Evolutionary conservation across 2,888 invertebrate genomes (phyloP).

Genomic region (Sphinx pinastri): DNA sequence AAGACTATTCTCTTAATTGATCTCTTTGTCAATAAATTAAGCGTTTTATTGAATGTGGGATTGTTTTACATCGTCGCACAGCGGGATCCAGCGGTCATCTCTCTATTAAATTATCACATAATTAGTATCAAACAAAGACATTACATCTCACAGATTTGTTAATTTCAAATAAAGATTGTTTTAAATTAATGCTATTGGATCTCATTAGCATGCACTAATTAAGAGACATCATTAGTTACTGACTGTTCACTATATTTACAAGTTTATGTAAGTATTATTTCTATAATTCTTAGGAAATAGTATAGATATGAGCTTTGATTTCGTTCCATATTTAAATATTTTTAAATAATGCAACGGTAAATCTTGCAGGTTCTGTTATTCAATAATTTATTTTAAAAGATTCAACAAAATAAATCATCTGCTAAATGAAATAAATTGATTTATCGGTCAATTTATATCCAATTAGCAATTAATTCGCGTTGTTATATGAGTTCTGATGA

Average conservation of each 20-base stretch:
- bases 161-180: slow-evolving; percentile 1
- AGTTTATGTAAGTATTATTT: not conserved
- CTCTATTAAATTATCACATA: slow-evolving; percentile 8
- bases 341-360: not conserved
- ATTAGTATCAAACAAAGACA: slow-evolving; percentile 11
- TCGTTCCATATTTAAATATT: not conserved
- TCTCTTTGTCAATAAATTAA: not conserved
- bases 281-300: not conserved
- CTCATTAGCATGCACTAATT: not conserved
- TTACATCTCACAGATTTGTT: not conserved
- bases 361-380: too few species aligned
- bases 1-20: not conserved
- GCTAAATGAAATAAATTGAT: not conserved
- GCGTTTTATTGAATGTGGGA: not conserved
- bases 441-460: not conserved
- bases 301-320: not conserved
- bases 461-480: slow-evolving; percentile 2
- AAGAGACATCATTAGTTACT: slow-evolving; percentile 3
- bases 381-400: too few species aligned
- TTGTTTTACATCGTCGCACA: not conserved
- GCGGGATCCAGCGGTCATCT: not conserved
- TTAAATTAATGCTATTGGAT: slow-evolving; percentile 6
- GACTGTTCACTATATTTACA: not conserved
- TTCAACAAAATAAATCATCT: not conserved
- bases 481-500: slow-evolving; percentile 29